Evolutionary conservation across 1,140 invertebrate species (phyloP).

Genomic region (Diorhabda carinulata): DNA sequence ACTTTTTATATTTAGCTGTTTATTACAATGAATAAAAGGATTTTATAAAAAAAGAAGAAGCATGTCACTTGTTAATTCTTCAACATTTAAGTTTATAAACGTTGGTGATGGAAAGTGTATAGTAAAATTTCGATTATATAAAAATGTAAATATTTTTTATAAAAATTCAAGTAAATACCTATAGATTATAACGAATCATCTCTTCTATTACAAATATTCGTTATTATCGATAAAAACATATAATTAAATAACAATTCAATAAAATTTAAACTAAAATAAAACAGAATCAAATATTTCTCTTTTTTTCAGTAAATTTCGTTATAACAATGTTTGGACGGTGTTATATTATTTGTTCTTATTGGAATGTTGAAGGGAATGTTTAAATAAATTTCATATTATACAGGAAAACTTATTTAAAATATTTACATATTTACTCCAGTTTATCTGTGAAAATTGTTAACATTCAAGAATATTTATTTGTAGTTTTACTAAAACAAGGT

Average conservation of each 20-base stretch:
- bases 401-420: neutral
- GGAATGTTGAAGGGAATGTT: neutral
- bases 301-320: constrained; percentile 20
- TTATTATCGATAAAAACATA: constrained; percentile 10
- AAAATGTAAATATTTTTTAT: neutral
- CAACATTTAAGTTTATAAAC: too few species aligned
- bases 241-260: constrained; percentile 39
- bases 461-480: too few species aligned
- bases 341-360: neutral
- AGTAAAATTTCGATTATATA: too few species aligned
- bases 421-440: neutral
- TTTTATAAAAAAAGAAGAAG: too few species aligned
- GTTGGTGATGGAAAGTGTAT: too few species aligned
- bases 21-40: too few species aligned
- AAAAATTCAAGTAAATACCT: too few species aligned
- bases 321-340: constrained; percentile 24
- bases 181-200: too few species aligned
- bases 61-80: too few species aligned
- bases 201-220: neutral
- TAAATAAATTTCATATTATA: neutral
- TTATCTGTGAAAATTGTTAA: too few species aligned
- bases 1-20: too few species aligned
- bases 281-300: constrained; percentile 20
- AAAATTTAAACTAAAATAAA: constrained; percentile 36
- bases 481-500: too few species aligned